A percentile compares a stretch with the other conserved stretches of the same genome.
These are phyloP conservation scores for Trachymyrmex cornetzi DNA, from an alignment of 1,140 invertebrate genomes.

Conservation along the genomic window DNA sequence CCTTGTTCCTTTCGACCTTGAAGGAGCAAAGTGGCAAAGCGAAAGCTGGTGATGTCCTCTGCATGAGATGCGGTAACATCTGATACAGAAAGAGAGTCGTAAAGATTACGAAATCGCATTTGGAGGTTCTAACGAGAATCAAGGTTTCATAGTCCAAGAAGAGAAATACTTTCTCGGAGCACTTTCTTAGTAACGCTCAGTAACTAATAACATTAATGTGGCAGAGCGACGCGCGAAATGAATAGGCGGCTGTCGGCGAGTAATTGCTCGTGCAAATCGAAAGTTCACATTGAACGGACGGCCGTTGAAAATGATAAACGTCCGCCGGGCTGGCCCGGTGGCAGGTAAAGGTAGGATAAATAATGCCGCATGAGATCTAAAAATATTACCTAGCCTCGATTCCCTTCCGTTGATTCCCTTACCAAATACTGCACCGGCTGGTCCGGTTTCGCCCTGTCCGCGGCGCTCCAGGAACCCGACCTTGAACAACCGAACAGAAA, in stretches of 20 bases:
- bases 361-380: conserved; percentile 56
- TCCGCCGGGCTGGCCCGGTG: not conserved
- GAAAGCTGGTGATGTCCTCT: conserved; percentile 91
- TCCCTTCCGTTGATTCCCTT: conserved; percentile 73
- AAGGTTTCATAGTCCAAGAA: not conserved
- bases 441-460: conserved; percentile 87
- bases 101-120: not conserved
- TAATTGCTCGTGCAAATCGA: conserved; percentile 41
- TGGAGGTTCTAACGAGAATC: not conserved
- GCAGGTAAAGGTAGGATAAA: conserved; percentile 29
- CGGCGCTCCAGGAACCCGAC: conserved; percentile 89
- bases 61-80: conserved; percentile 91
- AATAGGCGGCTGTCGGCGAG: conserved; percentile 7
- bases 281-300: not conserved
- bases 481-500: conserved; percentile 96
- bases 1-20: conserved; percentile 92
- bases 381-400: conserved; percentile 62
- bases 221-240: not conserved
- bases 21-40: conserved; percentile 92
- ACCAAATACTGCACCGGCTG: conserved; percentile 89
- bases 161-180: not conserved
- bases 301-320: conserved; percentile 42
- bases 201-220: not conserved
- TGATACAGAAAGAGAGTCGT: conserved; percentile 76
- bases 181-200: not conserved